Conservation (phyloP, 92 coral and sea anemone species). For the Desmophyllum pertusum region DNA sequence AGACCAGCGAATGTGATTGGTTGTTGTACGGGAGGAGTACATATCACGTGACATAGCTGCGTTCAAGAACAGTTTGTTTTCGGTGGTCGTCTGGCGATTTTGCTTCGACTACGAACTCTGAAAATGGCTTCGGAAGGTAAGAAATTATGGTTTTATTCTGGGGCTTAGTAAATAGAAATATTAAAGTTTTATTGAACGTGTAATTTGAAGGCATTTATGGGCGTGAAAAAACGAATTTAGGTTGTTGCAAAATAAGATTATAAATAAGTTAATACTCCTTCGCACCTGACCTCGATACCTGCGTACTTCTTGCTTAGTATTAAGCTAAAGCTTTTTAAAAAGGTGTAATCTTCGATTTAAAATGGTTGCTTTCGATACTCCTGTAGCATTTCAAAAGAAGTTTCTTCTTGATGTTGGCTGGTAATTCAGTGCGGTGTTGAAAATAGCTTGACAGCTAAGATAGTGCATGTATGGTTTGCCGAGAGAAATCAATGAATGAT, state of each 20-base stretch:
- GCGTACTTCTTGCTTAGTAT: too few relatives aligned
- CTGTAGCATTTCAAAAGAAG: background rate
- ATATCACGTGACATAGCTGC: slow-evolving; percentile 29
- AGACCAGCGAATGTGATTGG: slow-evolving; percentile 27
- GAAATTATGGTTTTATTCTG: background rate
- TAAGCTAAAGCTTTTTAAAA: too few relatives aligned
- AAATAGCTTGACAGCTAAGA: too few relatives aligned
- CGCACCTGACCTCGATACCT: too few relatives aligned
- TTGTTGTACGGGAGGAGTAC: background rate
- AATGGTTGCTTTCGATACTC: too few relatives aligned
- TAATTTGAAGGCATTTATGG: background rate
- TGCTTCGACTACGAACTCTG: background rate
- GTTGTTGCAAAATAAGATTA: too few relatives aligned
- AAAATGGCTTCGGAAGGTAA: slow-evolving; percentile 42
- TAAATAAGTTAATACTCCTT: too few relatives aligned
- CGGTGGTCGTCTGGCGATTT: background rate
- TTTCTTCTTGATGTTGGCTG: too few relatives aligned
- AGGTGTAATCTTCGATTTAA: too few relatives aligned
- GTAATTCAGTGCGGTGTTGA: too few relatives aligned
- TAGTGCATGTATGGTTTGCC: too few relatives aligned
- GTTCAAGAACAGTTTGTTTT: background rate
- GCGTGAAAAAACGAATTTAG: background rate
- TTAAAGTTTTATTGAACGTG: background rate
- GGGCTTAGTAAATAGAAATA: background rate
- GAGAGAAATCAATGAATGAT: too few relatives aligned